Evolutionary conservation across 2,888 invertebrate species (phyloP), one percentile per base, ranked within the genome.

Genomic region (Colletes collaris): DNA sequence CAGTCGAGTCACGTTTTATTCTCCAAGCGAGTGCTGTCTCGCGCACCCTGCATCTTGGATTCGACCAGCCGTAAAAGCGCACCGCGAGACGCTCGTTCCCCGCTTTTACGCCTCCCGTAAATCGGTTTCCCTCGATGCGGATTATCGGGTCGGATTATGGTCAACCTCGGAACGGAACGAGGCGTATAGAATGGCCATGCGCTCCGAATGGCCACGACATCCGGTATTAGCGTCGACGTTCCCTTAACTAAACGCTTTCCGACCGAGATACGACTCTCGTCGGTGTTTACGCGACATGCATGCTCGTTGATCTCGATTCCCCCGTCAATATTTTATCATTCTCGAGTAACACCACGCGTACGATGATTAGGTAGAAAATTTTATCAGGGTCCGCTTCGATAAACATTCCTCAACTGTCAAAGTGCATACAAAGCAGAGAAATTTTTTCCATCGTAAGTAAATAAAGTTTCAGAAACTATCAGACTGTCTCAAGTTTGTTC

Each of bases 1-100:
- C 60, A 81, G 49, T 66, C 79, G 46, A n/a, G 81, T 79, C 84
- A 86, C 84, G 86, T 86, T 86, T 86, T 79, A 86, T 86, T 82
- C 70, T 73, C 75, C 70, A 4, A 2, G 71, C 37, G 82, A 75
- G 80, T 64, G 65, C 52, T 69, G 79, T 76, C 50, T 73, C 77
- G 65, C 81, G 79, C 73, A 60, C 55, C 78, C 70, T 46, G 62
- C 78, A 72, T 69, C 62, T 50, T 46, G 27, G 70, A 78, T 86
- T 80, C 82, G 79, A 71, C 70, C 71, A 63, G 46, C 79, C 86
- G 84, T 84, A 74, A 78, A 62, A 84, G 66, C 81, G 81, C 53
- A 50, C 76, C 79, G 76, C 74, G 53, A 60, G 68, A 73, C 73
- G 76, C 63, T 83, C 79, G 81, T 83, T 80, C 70, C 70, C 55